Evolutionary conservation across 2,888 invertebrate species (phyloP), one percentile per base, ranked within the genome.

Genomic region (Andrena chrysosceles): DNA sequence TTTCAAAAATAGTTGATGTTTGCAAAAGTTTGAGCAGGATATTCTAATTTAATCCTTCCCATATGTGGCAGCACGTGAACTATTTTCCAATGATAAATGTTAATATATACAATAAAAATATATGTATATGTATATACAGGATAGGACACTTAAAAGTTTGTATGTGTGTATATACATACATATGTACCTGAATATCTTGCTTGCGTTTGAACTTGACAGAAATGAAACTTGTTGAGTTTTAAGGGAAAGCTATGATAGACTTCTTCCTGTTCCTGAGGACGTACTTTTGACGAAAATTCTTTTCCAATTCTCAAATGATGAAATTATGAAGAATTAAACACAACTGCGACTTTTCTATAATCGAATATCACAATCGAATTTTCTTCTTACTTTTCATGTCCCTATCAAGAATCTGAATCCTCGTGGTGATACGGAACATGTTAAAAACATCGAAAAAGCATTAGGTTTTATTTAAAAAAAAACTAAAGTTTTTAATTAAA

Each of bases 21-120:
- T 52, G 20, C 52, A 52, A 52, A 52, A 52, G 8, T 20, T 20
- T 52, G 52, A 52, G 20, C 52, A 20, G 52, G 20, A 52, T 20
- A 20, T 52, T 20, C 52, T 20, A 52, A 52, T 52, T 52, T 42
- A 42, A 0, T 5, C n/a, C 52, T 52, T 20, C 20, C 20, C 7
- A 52, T 52, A 52, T 20, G n/a, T 20, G n/a, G 52, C 52, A 52
- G 20, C 20, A 52, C 20, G n/a, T 20, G 2, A 42, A 42, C 42
- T 42, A 42, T 42, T 42, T 42, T 42, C 42, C 42, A 16, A 42
- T 42, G 42, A 42, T 42, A 79, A 62, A 72, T 69, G 66, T 80
- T 68, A 75, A 73, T 49, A 64, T 59, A 60, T 62, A 69, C 13
- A 52, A 29, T 79, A 42, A 66, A 59, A 52, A 62, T 13, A 62